phyloP scores from a whole-genome alignment of 2,888 invertebrate species.

The Habrosyne pyritoides region DNA sequence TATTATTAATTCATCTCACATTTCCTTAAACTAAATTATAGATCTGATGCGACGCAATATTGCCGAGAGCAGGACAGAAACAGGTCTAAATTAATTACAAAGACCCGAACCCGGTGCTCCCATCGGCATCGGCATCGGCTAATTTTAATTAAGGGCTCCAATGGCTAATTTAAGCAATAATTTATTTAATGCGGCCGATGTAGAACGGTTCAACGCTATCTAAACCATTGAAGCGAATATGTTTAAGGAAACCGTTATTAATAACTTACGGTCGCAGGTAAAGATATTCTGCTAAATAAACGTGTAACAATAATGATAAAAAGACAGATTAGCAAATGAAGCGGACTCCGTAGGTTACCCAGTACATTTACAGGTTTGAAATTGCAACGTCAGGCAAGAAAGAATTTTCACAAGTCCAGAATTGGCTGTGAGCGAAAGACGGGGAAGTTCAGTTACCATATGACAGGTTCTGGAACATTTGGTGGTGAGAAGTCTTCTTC shows the following conservation, averaged over 20 bases:
- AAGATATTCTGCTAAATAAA: not conserved
- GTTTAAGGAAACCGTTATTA: not conserved
- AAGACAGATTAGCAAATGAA: too few relatives aligned
- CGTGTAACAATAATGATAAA: not conserved
- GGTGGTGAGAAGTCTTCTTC: too few relatives aligned
- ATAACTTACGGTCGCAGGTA: not conserved
- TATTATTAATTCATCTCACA: not conserved
- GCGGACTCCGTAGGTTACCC: too few relatives aligned
- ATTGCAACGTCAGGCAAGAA: too few relatives aligned
- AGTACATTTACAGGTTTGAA: too few relatives aligned
- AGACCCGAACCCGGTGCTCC: not conserved
- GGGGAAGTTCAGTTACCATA: too few relatives aligned
- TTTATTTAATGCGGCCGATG: conserved; percentile 10
- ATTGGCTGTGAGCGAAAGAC: too few relatives aligned
- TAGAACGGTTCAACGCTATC: conserved; percentile 14
- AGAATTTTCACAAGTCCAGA: too few relatives aligned
- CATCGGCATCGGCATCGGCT: not conserved
- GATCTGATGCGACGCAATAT: not conserved
- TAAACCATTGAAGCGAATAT: not conserved
- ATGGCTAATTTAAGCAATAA: not conserved
- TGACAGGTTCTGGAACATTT: too few relatives aligned
- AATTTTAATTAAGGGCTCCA: conserved; percentile 4
- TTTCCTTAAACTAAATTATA: not conserved
- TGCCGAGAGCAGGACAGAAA: not conserved
- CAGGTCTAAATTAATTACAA: conserved; percentile 2